Percentiles rank a stretch among this genome's conserved stretches.
These are phyloP conservation scores for Panagrolaimus sp. DNA, from an alignment of 1,140 invertebrate species.

Conservation along the genomic window DNA sequence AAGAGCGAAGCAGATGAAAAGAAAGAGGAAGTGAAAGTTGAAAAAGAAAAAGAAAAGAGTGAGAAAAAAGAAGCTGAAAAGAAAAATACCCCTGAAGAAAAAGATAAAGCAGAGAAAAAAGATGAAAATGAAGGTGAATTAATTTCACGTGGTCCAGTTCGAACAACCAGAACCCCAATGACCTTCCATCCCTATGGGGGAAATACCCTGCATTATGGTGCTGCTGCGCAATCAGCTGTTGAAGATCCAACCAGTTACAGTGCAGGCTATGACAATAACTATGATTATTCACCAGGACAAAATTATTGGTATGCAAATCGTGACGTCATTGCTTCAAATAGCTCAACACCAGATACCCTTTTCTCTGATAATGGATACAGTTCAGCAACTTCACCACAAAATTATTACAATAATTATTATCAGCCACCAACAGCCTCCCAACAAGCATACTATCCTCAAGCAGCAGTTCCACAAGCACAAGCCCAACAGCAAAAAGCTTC, in stretches of 20 bases:
- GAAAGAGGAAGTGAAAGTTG: slow-evolving; percentile 20
- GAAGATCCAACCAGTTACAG: slow-evolving; percentile 28
- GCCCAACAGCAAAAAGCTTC: neutral
- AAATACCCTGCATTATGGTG: slow-evolving; percentile 20
- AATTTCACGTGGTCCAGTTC: slow-evolving; percentile 54
- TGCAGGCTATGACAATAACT: slow-evolving; percentile 34
- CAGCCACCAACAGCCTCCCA: neutral
- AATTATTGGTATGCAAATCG: slow-evolving; percentile 20
- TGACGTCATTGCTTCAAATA: slow-evolving; percentile 35
- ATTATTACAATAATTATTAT: slow-evolving; percentile 6
- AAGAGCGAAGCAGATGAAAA: slow-evolving; percentile 22
- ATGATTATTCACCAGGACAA: slow-evolving; percentile 26
- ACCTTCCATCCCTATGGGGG: slow-evolving; percentile 32
- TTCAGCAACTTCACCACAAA: slow-evolving; percentile 23
- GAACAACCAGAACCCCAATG: slow-evolving; percentile 28
- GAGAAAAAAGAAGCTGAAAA: slow-evolving; percentile 24
- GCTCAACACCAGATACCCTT: slow-evolving; percentile 47
- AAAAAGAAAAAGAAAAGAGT: slow-evolving; percentile 30
- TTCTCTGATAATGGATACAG: slow-evolving; percentile 35
- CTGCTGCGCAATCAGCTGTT: slow-evolving; percentile 31
- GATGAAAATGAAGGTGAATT: slow-evolving; percentile 37
- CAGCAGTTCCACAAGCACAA: neutral
- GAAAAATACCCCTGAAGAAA: slow-evolving; percentile 18
- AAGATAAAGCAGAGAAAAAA: slow-evolving; percentile 20
- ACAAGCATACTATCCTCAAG: neutral